Conservation (phyloP, 2,888 invertebrate species). For the Periphyllus acericola region DNA sequence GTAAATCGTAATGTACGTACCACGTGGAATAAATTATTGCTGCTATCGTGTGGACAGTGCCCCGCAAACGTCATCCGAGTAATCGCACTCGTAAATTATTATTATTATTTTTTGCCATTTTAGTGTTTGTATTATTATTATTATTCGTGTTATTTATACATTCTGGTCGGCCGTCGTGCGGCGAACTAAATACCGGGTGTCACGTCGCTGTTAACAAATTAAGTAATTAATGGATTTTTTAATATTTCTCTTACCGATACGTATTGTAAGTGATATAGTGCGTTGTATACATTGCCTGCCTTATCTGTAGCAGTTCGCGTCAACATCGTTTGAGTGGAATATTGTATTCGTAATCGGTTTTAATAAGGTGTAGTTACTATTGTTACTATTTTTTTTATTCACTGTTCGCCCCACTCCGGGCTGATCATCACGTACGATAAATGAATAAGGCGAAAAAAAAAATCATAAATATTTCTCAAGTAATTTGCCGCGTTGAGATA, state of each 20-base stretch:
- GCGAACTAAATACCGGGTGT: neutral
- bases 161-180: neutral
- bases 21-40: no score
- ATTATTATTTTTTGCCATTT: neutral
- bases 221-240: neutral
- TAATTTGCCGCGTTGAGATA: neutral
- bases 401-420: constrained; percentile 12
- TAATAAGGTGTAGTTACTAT: neutral
- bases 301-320: constrained; percentile 18
- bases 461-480: neutral
- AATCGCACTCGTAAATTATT: neutral
- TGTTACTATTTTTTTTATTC: neutral
- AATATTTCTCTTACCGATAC: neutral
- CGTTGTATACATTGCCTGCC: neutral
- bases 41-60: neutral
- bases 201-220: neutral
- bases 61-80: neutral
- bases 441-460: constrained; percentile 9
- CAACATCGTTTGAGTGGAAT: constrained; percentile 30
- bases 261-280: neutral
- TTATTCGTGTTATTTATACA: neutral
- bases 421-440: neutral
- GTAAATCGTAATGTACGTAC: neutral
- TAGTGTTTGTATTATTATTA: neutral
- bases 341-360: neutral